phyloP scores from a whole-genome alignment of 2,113 vertebrate genomes.

The Phrynosoma platyrhinos region DNA sequence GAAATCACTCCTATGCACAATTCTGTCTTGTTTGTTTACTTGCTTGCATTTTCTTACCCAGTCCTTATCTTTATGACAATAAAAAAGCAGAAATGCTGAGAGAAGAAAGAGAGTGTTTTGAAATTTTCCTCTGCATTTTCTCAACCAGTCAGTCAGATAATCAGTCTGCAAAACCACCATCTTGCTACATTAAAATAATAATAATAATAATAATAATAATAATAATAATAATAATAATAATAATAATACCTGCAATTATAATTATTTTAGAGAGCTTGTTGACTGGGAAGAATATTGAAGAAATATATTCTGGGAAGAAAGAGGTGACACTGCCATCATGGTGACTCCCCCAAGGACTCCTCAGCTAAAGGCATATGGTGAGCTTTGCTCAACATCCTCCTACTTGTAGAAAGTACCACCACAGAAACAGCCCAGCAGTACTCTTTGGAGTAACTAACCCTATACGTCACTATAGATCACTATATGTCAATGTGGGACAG shows the following conservation, averaged over 20 bases:
- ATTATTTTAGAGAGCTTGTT: neutral
- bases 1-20: neutral
- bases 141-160: neutral
- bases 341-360: too few species aligned
- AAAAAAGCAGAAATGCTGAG: neutral
- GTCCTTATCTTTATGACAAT: neutral
- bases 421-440: too few species aligned
- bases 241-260: neutral
- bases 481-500: too few species aligned
- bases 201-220: neutral
- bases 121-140: neutral
- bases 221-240: neutral
- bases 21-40: neutral
- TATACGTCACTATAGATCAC: too few species aligned
- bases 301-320: neutral
- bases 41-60: neutral
- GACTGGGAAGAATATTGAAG: neutral
- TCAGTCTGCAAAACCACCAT: neutral
- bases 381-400: too few species aligned
- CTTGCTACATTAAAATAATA: neutral
- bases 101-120: neutral
- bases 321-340: too few species aligned
- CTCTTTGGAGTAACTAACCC: too few species aligned
- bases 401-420: too few species aligned
- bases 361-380: too few species aligned